Base-by-base conservation (phyloP, 2,888 invertebrate genomes). In the Therioaphis trifolii region DNA sequence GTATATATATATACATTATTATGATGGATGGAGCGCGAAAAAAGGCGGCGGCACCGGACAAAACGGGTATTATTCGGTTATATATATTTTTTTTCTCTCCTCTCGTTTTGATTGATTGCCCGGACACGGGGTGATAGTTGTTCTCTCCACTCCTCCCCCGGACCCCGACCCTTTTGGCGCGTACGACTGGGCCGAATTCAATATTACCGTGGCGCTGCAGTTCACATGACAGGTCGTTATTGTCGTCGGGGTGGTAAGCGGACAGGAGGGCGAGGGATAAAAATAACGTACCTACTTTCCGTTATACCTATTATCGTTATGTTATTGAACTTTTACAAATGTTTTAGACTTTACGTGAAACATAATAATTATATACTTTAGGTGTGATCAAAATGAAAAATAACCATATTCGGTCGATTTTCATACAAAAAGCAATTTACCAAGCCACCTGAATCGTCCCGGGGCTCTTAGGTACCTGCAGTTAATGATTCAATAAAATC, bases 41-140 rank as follows among this genome's bases (percentile, higher is more conserved):
- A 61, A 61, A 71, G 46, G 46, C 71, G 2, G 46, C 27, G 18
- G 63, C 35, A 35, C 24, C 24, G 49, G 49, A 80, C 80, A 80
- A 80, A 80, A 80, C 80, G 80, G 72, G 80, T 72, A 72, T 80
- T 80, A 72, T 71, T 80, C 80, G 80, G 72, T 72, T 72, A 72
- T 80, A 72, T 61, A 61, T 80, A 27, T 43, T 35, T 21, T 40
- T 43, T 43, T 46, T 14, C 46, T 46, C 43, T 46, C 24, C 3
- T 27, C 14, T 43, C 75, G 15, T 79, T 80, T 80, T 80, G 80
- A 80, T 80, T 72, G 80, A 80, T 80, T 71, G 58, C 29, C 71
- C 71, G 27, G 27, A 27, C 71, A 49, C 46, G 18, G 27, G 49
- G 46, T 24, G 71, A 49, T 46, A 71, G 46, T 46, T 46, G 46